A percentile compares a stretch with the other conserved stretches of the same genome.
Conservation (phyloP, 2,113 vertebrate species). For the Bubo bubo region DNA sequence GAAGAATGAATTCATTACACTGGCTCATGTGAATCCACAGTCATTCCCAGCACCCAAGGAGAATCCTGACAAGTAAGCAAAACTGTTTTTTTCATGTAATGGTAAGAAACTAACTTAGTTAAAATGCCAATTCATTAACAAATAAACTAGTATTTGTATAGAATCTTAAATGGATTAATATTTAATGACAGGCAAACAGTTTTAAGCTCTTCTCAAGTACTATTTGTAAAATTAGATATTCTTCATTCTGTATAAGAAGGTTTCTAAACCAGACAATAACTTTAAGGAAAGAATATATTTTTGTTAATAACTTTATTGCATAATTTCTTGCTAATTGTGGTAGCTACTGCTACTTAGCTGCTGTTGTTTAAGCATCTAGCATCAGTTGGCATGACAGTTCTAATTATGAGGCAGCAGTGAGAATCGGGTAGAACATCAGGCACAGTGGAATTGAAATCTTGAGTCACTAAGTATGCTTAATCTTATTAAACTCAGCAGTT, state of each 20-base stretch:
- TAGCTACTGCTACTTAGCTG: not conserved
- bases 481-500: not conserved
- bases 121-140: not conserved
- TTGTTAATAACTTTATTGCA: not conserved
- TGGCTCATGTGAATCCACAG: constrained; percentile 86
- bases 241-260: not conserved
- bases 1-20: constrained; percentile 86
- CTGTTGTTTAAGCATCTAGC: not conserved
- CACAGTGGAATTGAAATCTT: not conserved
- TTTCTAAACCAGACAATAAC: not conserved
- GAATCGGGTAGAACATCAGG: not conserved
- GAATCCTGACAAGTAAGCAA: constrained; percentile 83
- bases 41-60: constrained; percentile 84
- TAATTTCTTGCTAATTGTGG: not conserved
- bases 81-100: not conserved
- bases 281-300: not conserved
- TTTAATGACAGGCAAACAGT: not conserved
- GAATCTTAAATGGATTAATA: not conserved
- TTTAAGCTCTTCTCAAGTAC: not conserved
- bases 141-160: not conserved
- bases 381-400: not conserved
- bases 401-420: not conserved
- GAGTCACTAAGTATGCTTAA: not conserved
- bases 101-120: not conserved
- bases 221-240: not conserved